phyloP scores from a whole-genome alignment of 2,797 vertebrate species.

The Cyclura pinguis region DNA sequence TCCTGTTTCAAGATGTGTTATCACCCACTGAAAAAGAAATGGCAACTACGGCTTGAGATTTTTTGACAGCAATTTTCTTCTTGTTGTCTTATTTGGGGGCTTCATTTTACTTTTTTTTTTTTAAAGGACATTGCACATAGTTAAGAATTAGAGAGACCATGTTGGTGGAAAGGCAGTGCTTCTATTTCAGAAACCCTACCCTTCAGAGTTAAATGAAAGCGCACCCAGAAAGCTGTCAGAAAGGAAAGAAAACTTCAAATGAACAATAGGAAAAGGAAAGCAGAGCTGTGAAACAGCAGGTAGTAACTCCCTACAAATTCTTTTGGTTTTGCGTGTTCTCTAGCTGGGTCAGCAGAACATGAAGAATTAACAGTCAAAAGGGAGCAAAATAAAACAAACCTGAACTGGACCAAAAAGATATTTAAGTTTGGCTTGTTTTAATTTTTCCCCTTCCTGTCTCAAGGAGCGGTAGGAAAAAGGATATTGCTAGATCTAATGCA shows the following conservation, averaged over 20 bases:
- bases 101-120: slow-evolving; percentile 11
- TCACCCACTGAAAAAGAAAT: slow-evolving; percentile 54
- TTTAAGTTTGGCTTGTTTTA: slow-evolving; percentile 45
- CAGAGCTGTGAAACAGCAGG: slow-evolving; percentile 18
- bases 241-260: slow-evolving; percentile 54
- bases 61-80: slow-evolving; percentile 16
- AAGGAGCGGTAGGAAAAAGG: slow-evolving; percentile 22
- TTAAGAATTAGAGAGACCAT: slow-evolving; percentile 19
- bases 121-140: slow-evolving; percentile 41
- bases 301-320: background rate
- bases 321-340: background rate
- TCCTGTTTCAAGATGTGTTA: slow-evolving; percentile 67
- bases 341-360: background rate
- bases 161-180: slow-evolving; percentile 52
- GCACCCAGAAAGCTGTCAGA: slow-evolving; percentile 67
- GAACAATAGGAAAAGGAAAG: slow-evolving; percentile 12
- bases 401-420: background rate
- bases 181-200: slow-evolving; percentile 57
- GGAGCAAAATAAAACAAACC: slow-evolving; percentile 35
- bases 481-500: background rate
- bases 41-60: slow-evolving; percentile 45
- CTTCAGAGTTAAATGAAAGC: slow-evolving; percentile 62
- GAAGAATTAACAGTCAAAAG: background rate
- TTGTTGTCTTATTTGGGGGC: background rate
- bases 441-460: slow-evolving; percentile 15